Base-by-base conservation (phyloP, 2,797 vertebrate genomes). In the Ambastaia sidthimunki region DNA sequence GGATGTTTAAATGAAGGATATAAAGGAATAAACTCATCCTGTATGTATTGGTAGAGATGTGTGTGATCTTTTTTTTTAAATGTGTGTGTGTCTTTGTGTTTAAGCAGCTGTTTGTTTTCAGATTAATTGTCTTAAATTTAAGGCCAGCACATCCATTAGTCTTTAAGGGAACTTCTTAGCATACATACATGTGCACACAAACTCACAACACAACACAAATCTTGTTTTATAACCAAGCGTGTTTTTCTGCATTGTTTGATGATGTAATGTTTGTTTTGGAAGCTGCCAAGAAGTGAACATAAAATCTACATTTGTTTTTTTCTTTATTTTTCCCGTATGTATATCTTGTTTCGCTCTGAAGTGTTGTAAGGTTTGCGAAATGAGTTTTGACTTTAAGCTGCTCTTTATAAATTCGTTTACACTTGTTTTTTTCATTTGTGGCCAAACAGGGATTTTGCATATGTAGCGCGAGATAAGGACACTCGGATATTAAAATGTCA, bases 401-500 rank as follows among this genome's bases (percentile, higher is more conserved):
- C 31, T 31, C 31, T 31, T 2, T 31, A 31, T 4, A 31, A 50
- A 66, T 23, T 18, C 16, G n/a, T 63, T n/a, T 68, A 37, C 44
- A 48, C 50, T 31, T 50, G 16, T 81, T 41, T 80, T 3, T 70
- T 59, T 74, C 44, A 54, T 71, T 48, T 80, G 48, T 75, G 68
- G 54, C 21, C 34, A 57, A 65, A 66, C 78, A 99, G 98, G 91
- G 98, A 99, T 88, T 99, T 99, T 88, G 98, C 98, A 57, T 99
- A 99, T 0, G 98, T 99, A 88, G 98, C 98, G 0, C 95, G 98
- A 89, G 98, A 99, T 88, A 98, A 95, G 91, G 97, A 98, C 86
- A 99, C 98, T 19, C 93, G 97, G 86, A 97, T 99, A 89, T 92
- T 99, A 94, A 99, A 99, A 96, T 99, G 98, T 94, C 98, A 99